Base-by-base conservation (phyloP, 2,113 vertebrate species). In the Cynocephalus volans region DNA sequence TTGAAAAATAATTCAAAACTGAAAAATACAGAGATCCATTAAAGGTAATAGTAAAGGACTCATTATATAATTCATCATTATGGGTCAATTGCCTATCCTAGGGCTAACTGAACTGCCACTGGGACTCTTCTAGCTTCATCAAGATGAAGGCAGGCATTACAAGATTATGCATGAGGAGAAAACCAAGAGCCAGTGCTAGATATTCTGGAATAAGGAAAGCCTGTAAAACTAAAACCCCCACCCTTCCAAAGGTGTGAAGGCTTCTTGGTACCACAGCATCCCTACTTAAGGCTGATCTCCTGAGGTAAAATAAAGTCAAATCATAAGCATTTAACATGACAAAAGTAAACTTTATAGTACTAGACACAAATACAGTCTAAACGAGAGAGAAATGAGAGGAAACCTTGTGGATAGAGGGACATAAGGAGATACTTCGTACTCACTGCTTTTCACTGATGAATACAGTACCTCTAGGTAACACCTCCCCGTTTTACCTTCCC, bases 1-100 rank as follows among this genome's bases (percentile, higher is more conserved):
- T 88, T 72, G 24, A 89, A 97, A 96, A 95, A 95, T 73, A 96
- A 95, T 58, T 58, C 21, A 95, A 95, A 92, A 96, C 36, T 84
- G 56, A 88, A 93, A 93, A 89, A 50, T 67, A 90, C 14, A 94
- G 75, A 65, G 28, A 45, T 88, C 65, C 10, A 58, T 64, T 58
- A 81, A 52, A 73, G 87, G 17, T 54, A 65, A 48, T 26, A 56
- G 21, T 82, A 72, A 93, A 86, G 41, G 52, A 83, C 33, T 93
- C 67, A 83, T 72, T 58, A 87, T 48, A 14, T 48, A 92, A 81
- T 76, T 69, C 41, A 85, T 67, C 84, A 86, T 76, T 84, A 69
- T 31, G 48, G 5, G 65, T 92, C 93, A 93, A 65, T 0, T 75
- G 36, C 6, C 18, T 76, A 65, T 41, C 36, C 45, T 62, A 15